A percentile compares a stretch with the other conserved stretches of the same genome.
Conservation (phyloP, 2,797 vertebrate genomes). For the Malurus splendens region DNA sequence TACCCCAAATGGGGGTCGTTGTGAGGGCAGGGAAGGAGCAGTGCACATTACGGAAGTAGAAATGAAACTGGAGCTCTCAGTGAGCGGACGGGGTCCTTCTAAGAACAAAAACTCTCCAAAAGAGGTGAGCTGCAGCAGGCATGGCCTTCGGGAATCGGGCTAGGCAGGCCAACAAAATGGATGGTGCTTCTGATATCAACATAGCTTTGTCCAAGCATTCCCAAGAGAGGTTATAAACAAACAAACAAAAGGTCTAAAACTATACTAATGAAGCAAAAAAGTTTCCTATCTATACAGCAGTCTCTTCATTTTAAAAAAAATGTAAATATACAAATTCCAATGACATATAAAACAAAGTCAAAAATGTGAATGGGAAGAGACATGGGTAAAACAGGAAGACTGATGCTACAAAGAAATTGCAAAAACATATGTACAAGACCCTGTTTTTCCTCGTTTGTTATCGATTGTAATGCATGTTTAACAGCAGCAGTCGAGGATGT, state of each 20-base stretch:
- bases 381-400: constrained; percentile 91
- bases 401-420: constrained; percentile 97
- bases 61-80: constrained; percentile 66
- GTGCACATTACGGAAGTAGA: constrained; percentile 59
- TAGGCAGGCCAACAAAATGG: constrained; percentile 79
- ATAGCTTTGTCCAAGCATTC: constrained; percentile 84
- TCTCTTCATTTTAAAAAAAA: constrained; percentile 74
- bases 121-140: constrained; percentile 64
- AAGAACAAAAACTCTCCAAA: constrained; percentile 67
- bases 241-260: constrained; percentile 75
- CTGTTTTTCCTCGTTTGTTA: constrained; percentile 93
- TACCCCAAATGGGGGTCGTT: constrained; percentile 63
- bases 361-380: constrained; percentile 82
- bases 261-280: constrained; percentile 83
- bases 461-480: constrained; percentile 78
- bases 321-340: constrained; percentile 86
- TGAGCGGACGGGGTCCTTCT: constrained; percentile 63
- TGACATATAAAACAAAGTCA: constrained; percentile 89
- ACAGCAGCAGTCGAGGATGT: constrained; percentile 80
- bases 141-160: constrained; percentile 62
- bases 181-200: constrained; percentile 80
- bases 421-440: constrained; percentile 98
- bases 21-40: constrained; percentile 59
- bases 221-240: constrained; percentile 76
- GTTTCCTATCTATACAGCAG: constrained; percentile 82